Evolutionary conservation across 2,888 invertebrate species (phyloP).

Genomic region (Schrankia costaestrigalis): DNA sequence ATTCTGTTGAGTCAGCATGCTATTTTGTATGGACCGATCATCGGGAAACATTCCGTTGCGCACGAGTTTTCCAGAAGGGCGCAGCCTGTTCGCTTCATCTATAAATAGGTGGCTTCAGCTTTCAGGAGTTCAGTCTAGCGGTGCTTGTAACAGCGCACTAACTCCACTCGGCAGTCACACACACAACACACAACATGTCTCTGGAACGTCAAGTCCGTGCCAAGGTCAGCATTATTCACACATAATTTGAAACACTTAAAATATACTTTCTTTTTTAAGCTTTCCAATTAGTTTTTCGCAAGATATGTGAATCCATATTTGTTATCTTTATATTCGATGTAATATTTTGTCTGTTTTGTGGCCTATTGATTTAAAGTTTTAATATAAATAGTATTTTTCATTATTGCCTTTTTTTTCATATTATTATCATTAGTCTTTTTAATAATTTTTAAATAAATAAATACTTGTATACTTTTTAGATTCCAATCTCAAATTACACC

Average conservation of each 20-base stretch:
- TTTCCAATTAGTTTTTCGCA: neutral
- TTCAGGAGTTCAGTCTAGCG: slow-evolving; percentile 76
- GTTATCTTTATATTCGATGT: too few relatives aligned
- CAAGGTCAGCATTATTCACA: slow-evolving; percentile 83
- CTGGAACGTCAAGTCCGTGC: slow-evolving; percentile 95
- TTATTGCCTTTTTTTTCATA: too few relatives aligned
- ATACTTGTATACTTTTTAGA: too few relatives aligned
- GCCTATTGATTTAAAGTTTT: too few relatives aligned
- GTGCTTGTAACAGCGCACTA: slow-evolving; percentile 57
- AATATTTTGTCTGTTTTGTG: too few relatives aligned
- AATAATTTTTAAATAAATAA: too few relatives aligned
- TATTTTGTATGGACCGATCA: slow-evolving; percentile 57
- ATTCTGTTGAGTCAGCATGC: slow-evolving; percentile 65
- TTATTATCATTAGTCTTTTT: too few relatives aligned
- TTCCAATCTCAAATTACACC: too few relatives aligned
- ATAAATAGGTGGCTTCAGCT: slow-evolving; percentile 71
- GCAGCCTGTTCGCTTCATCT: slow-evolving; percentile 53
- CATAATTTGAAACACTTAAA: slow-evolving; percentile 2
- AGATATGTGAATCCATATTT: too few relatives aligned
- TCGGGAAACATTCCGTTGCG: slow-evolving; percentile 47
- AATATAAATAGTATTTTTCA: too few relatives aligned
- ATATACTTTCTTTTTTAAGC: neutral
- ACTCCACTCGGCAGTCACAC: slow-evolving; percentile 48
- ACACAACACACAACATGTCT: slow-evolving; percentile 85
- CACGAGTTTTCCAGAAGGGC: slow-evolving; percentile 74